Evolutionary conservation across 2,888 invertebrate genomes (phyloP).

Genomic region (Anarsia innoxiella): DNA sequence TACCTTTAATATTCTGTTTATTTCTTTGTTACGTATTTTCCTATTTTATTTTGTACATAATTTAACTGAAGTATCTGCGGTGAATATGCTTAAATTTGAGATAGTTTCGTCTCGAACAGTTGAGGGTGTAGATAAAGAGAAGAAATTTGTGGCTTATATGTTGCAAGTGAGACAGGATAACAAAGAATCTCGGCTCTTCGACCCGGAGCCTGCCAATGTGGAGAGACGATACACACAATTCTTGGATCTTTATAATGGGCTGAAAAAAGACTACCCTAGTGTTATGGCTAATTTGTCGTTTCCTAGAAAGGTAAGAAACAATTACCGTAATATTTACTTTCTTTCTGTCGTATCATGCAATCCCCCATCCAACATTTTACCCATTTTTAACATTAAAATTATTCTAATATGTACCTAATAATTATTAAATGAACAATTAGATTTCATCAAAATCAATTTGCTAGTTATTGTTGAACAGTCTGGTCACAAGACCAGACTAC

Average conservation of each 20-base stretch:
- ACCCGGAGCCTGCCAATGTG: conserved; percentile 78
- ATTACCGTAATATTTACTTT: no score
- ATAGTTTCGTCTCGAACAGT: conserved; percentile 80
- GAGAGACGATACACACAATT: conserved; percentile 85
- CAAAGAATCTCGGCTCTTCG: conserved; percentile 41
- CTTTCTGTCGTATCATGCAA: no score
- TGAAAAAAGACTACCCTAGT: conserved; percentile 76
- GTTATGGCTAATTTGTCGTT: conserved; percentile 73
- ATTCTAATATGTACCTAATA: no score
- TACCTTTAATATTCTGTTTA: no score
- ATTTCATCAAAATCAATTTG: no score
- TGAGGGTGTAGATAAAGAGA: conserved; percentile 75
- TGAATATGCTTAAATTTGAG: conserved; percentile 74
- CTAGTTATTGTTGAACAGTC: no score
- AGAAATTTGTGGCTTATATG: conserved; percentile 82
- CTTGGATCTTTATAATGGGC: conserved; percentile 75
- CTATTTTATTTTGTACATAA: no score
- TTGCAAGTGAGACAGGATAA: conserved; percentile 77
- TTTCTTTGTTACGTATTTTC: no score
- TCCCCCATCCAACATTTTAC: no score
- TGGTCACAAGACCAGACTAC: no score
- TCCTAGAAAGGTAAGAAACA: conserved; percentile 76
- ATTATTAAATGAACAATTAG: no score
- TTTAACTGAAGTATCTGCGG: not conserved
- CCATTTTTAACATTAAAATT: no score